phyloP scores from a whole-genome alignment of 2,113 vertebrate species.

The Lagopus muta region DNA sequence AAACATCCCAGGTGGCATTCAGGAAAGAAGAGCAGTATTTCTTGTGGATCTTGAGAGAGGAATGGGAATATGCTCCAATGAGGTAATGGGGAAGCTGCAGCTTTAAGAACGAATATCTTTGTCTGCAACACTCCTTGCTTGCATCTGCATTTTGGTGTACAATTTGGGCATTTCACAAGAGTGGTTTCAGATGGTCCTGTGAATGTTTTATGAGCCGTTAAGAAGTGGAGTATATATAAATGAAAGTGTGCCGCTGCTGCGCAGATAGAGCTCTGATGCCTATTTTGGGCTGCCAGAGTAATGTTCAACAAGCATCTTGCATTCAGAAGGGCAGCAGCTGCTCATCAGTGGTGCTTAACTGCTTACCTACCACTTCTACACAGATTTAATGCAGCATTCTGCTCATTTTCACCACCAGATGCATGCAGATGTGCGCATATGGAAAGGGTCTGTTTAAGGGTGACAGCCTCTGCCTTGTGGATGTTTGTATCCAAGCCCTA shows the following conservation, averaged over 20 bases:
- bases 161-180: slow-evolving; percentile 31
- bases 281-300: slow-evolving; percentile 35
- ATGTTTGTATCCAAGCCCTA: not conserved
- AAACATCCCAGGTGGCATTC: not conserved
- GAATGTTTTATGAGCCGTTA: slow-evolving; percentile 14
- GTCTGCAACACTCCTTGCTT: not conserved
- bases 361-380: not conserved
- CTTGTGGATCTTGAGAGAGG: not conserved
- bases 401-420: not conserved
- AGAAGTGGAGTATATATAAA: not conserved
- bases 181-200: slow-evolving; percentile 42
- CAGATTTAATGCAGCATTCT: not conserved
- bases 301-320: not conserved
- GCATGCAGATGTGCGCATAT: rapidly evolving
- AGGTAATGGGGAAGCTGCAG: not conserved
- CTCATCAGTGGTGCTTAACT: slow-evolving; percentile 21
- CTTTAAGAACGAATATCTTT: not conserved
- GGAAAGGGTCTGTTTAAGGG: not conserved
- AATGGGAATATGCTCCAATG: not conserved
- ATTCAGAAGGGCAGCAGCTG: slow-evolving; percentile 36
- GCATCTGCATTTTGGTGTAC: not conserved
- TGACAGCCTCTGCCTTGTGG: not conserved
- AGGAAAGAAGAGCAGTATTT: not conserved
- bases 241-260: not conserved
- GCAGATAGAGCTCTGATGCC: not conserved